Evolutionary conservation across 2,113 vertebrate genomes (phyloP).

Genomic region (Carollia perspicillata): DNA sequence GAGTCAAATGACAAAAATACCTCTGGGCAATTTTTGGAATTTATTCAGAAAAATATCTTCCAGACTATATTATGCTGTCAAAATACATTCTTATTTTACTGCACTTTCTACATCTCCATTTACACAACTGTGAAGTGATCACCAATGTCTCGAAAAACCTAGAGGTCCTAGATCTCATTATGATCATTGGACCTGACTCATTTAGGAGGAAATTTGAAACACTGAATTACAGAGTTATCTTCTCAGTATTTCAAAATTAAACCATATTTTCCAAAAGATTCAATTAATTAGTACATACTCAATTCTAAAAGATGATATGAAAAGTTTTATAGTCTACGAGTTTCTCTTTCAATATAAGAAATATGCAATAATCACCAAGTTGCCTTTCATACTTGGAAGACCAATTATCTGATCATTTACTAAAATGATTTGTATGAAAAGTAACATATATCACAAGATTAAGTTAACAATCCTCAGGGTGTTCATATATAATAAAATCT

Average conservation of each 20-base stretch:
- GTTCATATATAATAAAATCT: not conserved
- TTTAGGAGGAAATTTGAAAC: not conserved
- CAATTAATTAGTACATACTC: not conserved
- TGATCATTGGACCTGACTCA: not conserved
- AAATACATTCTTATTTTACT: conserved; percentile 22
- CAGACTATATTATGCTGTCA: conserved; percentile 27
- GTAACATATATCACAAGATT: not conserved
- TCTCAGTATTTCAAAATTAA: not conserved
- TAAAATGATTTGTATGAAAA: not conserved
- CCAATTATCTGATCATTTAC: not conserved
- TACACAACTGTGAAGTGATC: not conserved
- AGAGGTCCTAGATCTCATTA: not conserved
- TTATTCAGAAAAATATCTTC: conserved; percentile 55
- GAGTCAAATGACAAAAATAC: conserved; percentile 40
- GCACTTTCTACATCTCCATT: conserved; percentile 32
- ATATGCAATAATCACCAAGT: not conserved
- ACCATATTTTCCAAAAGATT: not conserved
- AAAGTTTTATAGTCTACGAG: not conserved
- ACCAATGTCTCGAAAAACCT: not conserved
- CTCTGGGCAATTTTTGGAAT: conserved; percentile 41
- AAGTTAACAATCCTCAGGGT: not conserved
- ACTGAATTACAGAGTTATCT: not conserved
- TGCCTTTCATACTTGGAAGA: not conserved
- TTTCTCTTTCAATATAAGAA: not conserved
- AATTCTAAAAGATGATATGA: not conserved